Conservation (phyloP, 2,888 invertebrate genomes). For the Agrochola litura region DNA sequence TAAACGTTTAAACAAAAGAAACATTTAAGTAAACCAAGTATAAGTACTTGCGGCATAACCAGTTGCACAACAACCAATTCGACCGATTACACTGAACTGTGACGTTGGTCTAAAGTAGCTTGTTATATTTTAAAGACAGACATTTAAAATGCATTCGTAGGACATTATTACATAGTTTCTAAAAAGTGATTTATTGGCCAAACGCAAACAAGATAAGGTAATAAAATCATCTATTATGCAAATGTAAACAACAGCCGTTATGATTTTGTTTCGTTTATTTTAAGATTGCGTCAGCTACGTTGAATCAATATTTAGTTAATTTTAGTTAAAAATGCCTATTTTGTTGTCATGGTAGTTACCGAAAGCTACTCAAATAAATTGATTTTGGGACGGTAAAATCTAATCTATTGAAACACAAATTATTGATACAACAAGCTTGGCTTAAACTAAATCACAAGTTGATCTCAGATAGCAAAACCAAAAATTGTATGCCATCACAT, state of each 20-base stretch:
- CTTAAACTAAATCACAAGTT: neutral
- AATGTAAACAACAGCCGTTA: slow-evolving; percentile 17
- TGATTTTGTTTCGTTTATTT: slow-evolving; percentile 25
- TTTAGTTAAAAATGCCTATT: slow-evolving; percentile 1
- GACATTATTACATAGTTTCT: neutral
- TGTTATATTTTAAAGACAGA: neutral
- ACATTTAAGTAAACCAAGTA: neutral
- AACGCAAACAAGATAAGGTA: slow-evolving; percentile 11
- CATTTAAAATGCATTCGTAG: neutral
- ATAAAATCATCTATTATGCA: slow-evolving; percentile 25
- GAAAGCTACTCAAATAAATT: neutral
- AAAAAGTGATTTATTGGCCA: slow-evolving; percentile 7
- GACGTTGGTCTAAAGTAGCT: neutral
- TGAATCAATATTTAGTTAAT: slow-evolving; percentile 18
- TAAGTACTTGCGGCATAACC: neutral
- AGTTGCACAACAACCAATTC: neutral
- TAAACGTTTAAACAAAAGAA: too few species aligned
- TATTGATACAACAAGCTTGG: neutral
- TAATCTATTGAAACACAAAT: neutral
- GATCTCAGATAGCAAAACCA: too few species aligned
- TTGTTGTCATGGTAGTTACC: neutral
- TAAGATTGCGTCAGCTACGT: slow-evolving; percentile 4
- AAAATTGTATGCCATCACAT: too few species aligned
- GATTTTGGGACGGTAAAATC: too few species aligned
- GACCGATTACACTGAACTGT: neutral